Conservation (phyloP, 2,888 invertebrate species). For the Meiosimyza platycephala region DNA sequence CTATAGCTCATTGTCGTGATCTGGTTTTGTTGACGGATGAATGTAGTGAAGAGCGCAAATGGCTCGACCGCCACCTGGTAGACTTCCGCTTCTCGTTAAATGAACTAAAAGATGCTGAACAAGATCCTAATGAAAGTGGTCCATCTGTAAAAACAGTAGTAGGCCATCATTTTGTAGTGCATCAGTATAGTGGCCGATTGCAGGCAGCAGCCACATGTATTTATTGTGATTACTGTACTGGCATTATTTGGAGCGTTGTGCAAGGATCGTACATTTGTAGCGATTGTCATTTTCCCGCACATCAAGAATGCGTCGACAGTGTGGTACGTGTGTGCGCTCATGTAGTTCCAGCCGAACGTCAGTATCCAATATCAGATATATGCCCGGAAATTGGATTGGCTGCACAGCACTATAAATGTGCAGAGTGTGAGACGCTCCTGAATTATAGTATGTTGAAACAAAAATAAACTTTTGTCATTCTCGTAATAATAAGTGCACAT, state of each 20-base stretch:
- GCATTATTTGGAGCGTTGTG: slow-evolving; percentile 91
- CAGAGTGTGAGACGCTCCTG: slow-evolving; percentile 81
- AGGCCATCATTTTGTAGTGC: slow-evolving; percentile 81
- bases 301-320: slow-evolving; percentile 87
- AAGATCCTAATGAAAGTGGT: slow-evolving; percentile 67
- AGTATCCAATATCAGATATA: slow-evolving; percentile 74
- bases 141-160: slow-evolving; percentile 69
- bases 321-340: slow-evolving; percentile 89
- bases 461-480: background rate
- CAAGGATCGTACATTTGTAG: slow-evolving; percentile 90
- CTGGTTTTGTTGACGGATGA: slow-evolving; percentile 83
- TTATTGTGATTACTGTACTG: slow-evolving; percentile 93
- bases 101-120: slow-evolving; percentile 79
- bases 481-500: background rate
- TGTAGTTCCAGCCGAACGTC: slow-evolving; percentile 81
- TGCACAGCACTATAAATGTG: slow-evolving; percentile 86
- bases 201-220: slow-evolving; percentile 70
- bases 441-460: slow-evolving; percentile 76
- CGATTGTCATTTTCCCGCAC: slow-evolving; percentile 84
- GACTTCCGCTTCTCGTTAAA: slow-evolving; percentile 84
- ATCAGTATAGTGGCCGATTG: slow-evolving; percentile 65
- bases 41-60: slow-evolving; percentile 85
- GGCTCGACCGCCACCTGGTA: slow-evolving; percentile 88
- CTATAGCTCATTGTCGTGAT: slow-evolving; percentile 84
- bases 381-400: slow-evolving; percentile 92